Conservation (phyloP, 2,888 invertebrate genomes). For the Aphidoletes aphidimyza region DNA sequence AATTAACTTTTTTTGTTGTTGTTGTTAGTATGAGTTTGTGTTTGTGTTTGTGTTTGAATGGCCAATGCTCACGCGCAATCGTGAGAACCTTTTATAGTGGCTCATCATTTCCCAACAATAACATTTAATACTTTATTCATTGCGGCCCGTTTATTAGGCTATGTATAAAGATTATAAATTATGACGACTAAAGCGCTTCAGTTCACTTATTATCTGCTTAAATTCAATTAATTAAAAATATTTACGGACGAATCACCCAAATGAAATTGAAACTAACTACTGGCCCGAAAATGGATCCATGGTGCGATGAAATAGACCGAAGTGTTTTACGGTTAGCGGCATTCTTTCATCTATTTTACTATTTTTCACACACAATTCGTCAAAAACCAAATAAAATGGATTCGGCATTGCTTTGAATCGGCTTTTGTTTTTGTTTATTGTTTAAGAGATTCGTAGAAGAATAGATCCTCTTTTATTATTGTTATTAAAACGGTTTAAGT, state of each 20-base stretch:
- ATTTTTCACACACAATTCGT: constrained; percentile 35
- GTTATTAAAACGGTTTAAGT: constrained; percentile 35
- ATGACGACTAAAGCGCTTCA: constrained; percentile 28
- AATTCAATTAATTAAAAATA: constrained; percentile 53
- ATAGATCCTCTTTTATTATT: constrained; percentile 30
- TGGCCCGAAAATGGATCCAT: background rate
- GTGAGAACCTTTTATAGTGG: constrained; percentile 20
- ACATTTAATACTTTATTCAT: constrained; percentile 50
- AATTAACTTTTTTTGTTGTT: background rate
- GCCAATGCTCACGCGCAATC: background rate
- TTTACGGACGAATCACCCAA: background rate
- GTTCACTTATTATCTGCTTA: constrained; percentile 45
- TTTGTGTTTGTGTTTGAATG: background rate
- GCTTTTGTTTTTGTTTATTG: constrained; percentile 35
- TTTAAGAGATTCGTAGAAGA: background rate
- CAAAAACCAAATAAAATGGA: background rate
- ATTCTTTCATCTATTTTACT: constrained; percentile 44
- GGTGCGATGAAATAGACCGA: background rate
- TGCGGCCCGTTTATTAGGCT: constrained; percentile 2
- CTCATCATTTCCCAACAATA: constrained; percentile 20
- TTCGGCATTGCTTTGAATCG: background rate
- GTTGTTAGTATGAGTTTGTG: background rate
- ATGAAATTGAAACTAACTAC: background rate
- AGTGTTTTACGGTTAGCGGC: background rate
- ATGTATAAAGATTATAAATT: constrained; percentile 50